Percentiles rank a stretch among this genome's conserved stretches.
These are phyloP conservation scores for Sarcophaga caerulescens DNA, from an alignment of 2,888 invertebrate genomes.

Conservation along the genomic window DNA sequence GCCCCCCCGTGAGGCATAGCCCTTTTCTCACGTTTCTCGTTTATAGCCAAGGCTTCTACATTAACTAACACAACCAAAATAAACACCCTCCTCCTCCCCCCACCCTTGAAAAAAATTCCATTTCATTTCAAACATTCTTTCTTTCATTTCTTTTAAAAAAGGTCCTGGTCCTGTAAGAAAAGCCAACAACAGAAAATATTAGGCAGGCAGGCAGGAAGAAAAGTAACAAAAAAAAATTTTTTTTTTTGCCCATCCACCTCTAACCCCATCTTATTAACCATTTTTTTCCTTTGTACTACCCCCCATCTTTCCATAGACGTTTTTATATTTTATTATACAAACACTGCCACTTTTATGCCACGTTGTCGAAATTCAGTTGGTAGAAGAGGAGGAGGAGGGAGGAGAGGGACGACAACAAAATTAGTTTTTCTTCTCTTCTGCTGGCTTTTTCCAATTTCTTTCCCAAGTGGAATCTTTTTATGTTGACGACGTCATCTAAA, in stretches of 20 bases:
- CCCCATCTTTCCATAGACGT: too few species aligned
- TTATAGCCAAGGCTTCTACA: neutral
- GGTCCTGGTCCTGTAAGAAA: too few species aligned
- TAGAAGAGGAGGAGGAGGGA: neutral
- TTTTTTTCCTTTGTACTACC: neutral
- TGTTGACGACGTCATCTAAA: constrained; percentile 11
- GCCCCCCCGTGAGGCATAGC: neutral
- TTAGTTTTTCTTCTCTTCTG: neutral
- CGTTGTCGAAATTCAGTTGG: constrained; percentile 1
- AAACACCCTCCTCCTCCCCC: too few species aligned
- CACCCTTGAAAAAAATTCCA: neutral
- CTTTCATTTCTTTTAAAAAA: neutral
- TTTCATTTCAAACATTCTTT: constrained; percentile 1
- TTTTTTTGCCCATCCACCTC: neutral
- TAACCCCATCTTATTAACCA: neutral
- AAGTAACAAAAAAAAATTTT: neutral
- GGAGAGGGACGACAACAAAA: neutral
- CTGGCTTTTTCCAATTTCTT: constrained; percentile 8
- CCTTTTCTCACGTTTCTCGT: constrained; percentile 52
- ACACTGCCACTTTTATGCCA: constrained; percentile 9
- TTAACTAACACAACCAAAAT: neutral
- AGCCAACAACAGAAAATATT: too few species aligned
- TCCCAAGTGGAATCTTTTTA: constrained; percentile 18
- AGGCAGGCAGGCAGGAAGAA: neutral
- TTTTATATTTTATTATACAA: neutral